A percentile compares a stretch with the other conserved stretches of the same genome.
Evolutionary conservation across 1,140 invertebrate genomes (phyloP).

Genomic region (Piezodorus guildinii): DNA sequence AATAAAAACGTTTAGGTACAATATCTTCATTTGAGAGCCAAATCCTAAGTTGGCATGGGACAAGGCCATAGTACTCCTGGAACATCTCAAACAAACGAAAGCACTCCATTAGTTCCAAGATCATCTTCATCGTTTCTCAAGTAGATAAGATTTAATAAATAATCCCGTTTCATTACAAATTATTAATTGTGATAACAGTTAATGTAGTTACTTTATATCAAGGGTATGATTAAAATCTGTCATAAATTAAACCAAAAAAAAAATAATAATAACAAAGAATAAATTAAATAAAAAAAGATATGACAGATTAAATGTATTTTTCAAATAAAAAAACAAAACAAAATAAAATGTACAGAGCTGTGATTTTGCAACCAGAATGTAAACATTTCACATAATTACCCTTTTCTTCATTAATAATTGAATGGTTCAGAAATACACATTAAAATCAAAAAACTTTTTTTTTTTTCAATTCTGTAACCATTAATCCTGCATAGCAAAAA

Average conservation of each 20-base stretch:
- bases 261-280: constrained; percentile 5
- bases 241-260: background rate
- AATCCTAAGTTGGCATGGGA: constrained; percentile 17
- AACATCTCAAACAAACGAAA: constrained; percentile 30
- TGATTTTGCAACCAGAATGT: no score
- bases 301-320: background rate
- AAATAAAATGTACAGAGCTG: no score
- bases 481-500: background rate
- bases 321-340: background rate
- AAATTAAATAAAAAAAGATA: background rate
- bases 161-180: constrained; percentile 12
- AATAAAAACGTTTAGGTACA: constrained; percentile 6
- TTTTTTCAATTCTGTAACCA: background rate
- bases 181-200: background rate
- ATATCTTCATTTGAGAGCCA: constrained; percentile 14
- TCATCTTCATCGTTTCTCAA: constrained; percentile 13
- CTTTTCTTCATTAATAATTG: background rate
- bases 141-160: constrained; percentile 3
- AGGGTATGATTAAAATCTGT: background rate
- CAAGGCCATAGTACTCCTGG: constrained; percentile 23
- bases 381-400: no score
- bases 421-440: background rate
- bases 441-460: background rate
- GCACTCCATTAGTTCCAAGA: constrained; percentile 24
- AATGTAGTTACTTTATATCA: background rate